Conservation (phyloP, 1,140 invertebrate species). For the Drosophila ohnishii region DNA sequence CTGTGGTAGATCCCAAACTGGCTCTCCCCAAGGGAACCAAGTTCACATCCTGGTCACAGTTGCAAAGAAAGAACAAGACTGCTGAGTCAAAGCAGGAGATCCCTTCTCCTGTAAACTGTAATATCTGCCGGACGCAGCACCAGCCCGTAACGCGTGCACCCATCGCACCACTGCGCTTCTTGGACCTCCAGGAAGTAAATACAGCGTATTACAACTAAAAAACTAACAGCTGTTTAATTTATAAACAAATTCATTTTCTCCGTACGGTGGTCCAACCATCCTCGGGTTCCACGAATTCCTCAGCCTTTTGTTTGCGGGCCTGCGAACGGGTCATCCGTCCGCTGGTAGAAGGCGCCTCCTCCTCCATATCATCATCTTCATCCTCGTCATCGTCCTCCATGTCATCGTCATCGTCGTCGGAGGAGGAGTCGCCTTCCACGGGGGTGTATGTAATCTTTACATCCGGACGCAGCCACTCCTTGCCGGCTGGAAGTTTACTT, state of each 20-base stretch:
- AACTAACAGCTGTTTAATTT: constrained; percentile 23
- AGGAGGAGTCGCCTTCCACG: constrained; percentile 81
- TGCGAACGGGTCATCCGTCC: constrained; percentile 68
- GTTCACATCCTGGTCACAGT: constrained; percentile 62
- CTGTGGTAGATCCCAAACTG: constrained; percentile 87
- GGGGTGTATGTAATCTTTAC: constrained; percentile 75
- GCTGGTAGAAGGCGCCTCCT: constrained; percentile 56
- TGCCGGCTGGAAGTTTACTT: constrained; percentile 77
- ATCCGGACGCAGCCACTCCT: constrained; percentile 82
- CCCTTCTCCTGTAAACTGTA: constrained; percentile 29
- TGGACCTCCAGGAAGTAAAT: constrained; percentile 77
- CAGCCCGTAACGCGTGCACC: constrained; percentile 46
- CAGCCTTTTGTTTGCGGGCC: constrained; percentile 66
- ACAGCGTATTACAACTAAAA: constrained; percentile 67
- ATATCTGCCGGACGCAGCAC: constrained; percentile 50
- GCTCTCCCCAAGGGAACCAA: constrained; percentile 42
- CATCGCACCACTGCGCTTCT: constrained; percentile 67
- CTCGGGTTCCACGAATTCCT: constrained; percentile 84
- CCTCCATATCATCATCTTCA: constrained; percentile 63
- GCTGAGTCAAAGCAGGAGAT: background rate
- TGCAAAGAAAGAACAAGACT: background rate
- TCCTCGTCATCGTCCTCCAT: constrained; percentile 77
- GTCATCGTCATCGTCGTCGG: constrained; percentile 83
- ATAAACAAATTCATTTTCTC: constrained; percentile 80
- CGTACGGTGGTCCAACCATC: constrained; percentile 86